A percentile compares a stretch with the other conserved stretches of the same genome.
phyloP scores from a whole-genome alignment of 2,888 invertebrate species.

The Rhimphoctona megacephalus region DNA sequence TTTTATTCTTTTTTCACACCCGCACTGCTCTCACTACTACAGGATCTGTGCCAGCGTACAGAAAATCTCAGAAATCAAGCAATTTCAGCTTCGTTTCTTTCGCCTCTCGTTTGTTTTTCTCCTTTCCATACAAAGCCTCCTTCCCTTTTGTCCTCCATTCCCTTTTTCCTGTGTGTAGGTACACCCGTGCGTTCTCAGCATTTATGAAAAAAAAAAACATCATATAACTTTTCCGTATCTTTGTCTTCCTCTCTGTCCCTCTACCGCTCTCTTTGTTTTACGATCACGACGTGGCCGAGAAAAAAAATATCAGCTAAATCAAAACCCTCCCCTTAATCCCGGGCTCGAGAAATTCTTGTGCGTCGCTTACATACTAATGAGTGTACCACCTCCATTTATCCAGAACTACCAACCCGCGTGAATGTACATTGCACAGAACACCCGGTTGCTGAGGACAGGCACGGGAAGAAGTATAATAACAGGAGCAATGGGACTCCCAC shows the following conservation, averaged over 20 bases:
- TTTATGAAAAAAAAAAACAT: not conserved
- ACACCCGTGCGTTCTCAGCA: not conserved
- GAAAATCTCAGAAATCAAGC: constrained; percentile 48
- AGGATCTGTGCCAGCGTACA: constrained; percentile 19
- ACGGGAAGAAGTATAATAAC: constrained; percentile 53
- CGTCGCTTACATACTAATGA: constrained; percentile 78
- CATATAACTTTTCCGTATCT: constrained; percentile 24
- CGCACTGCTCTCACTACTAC: constrained; percentile 17
- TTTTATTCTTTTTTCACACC: constrained; percentile 35
- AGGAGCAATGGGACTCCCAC: constrained; percentile 40
- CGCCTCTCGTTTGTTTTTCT: not conserved
- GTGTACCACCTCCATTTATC: constrained; percentile 51
- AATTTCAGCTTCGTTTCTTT: constrained; percentile 38
- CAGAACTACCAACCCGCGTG: constrained; percentile 12
- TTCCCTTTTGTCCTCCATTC: constrained; percentile 29
- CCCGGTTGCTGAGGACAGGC: constrained; percentile 55
- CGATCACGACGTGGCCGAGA: constrained; percentile 39
- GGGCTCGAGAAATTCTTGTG: constrained; percentile 77
- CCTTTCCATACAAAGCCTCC: not conserved
- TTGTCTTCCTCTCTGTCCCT: constrained; percentile 18
- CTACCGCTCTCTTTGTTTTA: constrained; percentile 29
- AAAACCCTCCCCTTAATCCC: constrained; percentile 75
- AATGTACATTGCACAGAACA: constrained; percentile 1
- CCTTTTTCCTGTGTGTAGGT: constrained; percentile 19
- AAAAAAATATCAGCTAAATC: constrained; percentile 77